Base-by-base conservation (phyloP, 2,113 vertebrate species). In the Coregonus clupeaformis region DNA sequence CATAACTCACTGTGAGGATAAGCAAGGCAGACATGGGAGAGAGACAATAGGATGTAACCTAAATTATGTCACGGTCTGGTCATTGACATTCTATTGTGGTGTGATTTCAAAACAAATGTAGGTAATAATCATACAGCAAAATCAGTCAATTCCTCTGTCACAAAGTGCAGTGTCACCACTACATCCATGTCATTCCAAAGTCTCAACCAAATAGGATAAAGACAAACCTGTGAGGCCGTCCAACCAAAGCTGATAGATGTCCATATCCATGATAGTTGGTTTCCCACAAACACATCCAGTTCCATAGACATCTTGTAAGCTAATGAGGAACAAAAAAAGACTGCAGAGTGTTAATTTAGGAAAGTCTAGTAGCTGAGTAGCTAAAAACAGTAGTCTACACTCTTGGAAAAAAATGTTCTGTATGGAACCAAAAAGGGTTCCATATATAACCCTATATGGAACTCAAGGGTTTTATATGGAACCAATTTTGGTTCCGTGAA, bases 131-230 rank as follows among this genome's bases (percentile, higher is more conserved):
- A 67, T 30, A 66, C 7, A 18, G 25, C 3, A 30, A n/a, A 86
- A 97, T 96, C 96, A 82, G 95, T 95, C 76, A 96, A 95, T 68
- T 96, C 96, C 81, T 97, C 95, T 78, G 97, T 86, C 96, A 95
- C 97, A 62, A 97, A 93, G 85, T 94, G 95, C 79, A 97, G 97
- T 64, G 97, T 96, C 22, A 96, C 95, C 83, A n/a, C n/a, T n/a
- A 97, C 95, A 59, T 96, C 96, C 82, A 97, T 97, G 77, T 42
- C 36, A 97, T 94, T 2, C 95, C 97, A 60, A 96, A 97, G 87
- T 97, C 97, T 9, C 96, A 95, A 79, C 3, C 20, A 22, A 60
- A 97, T 3, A 42, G 57, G n/a, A 60, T 60, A n/a, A 2, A 60
- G 20, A 4, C 36, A 20, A 86, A 97, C 96, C 96, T 81, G 95